These are phyloP conservation scores for Dioctria linearis DNA, from an alignment of 2,888 invertebrate genomes.

Conservation along the genomic window DNA sequence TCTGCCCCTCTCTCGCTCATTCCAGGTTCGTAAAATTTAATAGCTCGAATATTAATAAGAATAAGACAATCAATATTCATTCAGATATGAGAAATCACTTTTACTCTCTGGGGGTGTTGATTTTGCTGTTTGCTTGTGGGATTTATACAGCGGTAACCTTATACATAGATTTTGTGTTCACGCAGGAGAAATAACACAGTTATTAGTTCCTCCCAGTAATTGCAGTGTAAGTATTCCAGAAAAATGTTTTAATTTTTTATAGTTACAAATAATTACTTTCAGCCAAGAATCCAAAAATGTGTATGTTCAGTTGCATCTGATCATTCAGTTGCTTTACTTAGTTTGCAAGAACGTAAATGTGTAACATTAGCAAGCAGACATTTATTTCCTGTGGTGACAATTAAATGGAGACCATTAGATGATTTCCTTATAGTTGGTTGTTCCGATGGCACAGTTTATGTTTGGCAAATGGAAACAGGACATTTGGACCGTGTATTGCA, in stretches of 20 bases:
- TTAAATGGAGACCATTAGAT: slow-evolving; percentile 97
- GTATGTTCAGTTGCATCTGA: slow-evolving; percentile 98
- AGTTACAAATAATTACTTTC: slow-evolving; percentile 65
- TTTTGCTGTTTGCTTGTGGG: slow-evolving; percentile 97
- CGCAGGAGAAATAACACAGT: slow-evolving; percentile 96
- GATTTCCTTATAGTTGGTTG: slow-evolving; percentile 98
- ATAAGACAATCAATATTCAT: too few relatives aligned
- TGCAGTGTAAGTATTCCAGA: slow-evolving; percentile 79
- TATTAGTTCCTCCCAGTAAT: slow-evolving; percentile 94
- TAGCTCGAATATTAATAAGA: too few relatives aligned
- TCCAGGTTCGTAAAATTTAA: slow-evolving; percentile 1
- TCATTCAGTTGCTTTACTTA: slow-evolving; percentile 95
- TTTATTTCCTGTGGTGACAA: slow-evolving; percentile 94
- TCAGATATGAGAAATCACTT: slow-evolving; percentile 85
- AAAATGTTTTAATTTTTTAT: slow-evolving; percentile 25
- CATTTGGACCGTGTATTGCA: slow-evolving; percentile 96
- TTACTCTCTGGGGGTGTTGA: slow-evolving; percentile 98
- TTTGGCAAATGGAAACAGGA: slow-evolving; percentile 99
- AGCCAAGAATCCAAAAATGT: slow-evolving; percentile 93
- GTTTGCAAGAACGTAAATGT: slow-evolving; percentile 90
- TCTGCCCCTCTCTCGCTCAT: slow-evolving; percentile 95
- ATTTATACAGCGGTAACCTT: slow-evolving; percentile 89
- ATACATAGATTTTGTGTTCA: slow-evolving; percentile 97
- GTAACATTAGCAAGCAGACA: slow-evolving; percentile 91
- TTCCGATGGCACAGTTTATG: slow-evolving; percentile 97